A percentile compares a stretch with the other conserved stretches of the same genome.
Conservation (phyloP, 2,797 vertebrate genomes). For the Parotocinclus haroldoi region DNA sequence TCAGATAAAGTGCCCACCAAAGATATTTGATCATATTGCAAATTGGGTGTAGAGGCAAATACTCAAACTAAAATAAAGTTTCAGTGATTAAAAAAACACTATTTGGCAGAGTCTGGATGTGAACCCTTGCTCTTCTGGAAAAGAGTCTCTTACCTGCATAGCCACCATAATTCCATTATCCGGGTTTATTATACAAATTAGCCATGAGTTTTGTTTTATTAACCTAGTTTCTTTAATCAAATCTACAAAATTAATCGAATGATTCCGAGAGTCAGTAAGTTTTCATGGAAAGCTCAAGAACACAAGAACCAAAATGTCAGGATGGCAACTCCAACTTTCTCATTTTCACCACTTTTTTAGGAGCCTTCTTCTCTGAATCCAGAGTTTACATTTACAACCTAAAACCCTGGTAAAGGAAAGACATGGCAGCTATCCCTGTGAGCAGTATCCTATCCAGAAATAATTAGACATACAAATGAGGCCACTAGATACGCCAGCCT, state of each 20-base stretch:
- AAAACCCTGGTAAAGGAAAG: slow-evolving; percentile 45
- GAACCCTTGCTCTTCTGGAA: too few species aligned
- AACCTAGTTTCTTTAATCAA: slow-evolving; percentile 2
- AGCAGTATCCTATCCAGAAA: slow-evolving; percentile 36
- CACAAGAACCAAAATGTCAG: slow-evolving; percentile 3
- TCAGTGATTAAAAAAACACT: neutral
- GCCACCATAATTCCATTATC: too few species aligned
- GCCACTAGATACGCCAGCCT: slow-evolving; percentile 5
- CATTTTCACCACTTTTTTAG: slow-evolving; percentile 41
- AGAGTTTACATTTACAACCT: slow-evolving; percentile 33
- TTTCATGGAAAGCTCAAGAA: slow-evolving; percentile 5
- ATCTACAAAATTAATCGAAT: slow-evolving; percentile 6
- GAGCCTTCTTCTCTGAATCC: slow-evolving; percentile 33
- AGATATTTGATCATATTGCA: neutral
- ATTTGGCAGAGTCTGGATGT: too few species aligned
- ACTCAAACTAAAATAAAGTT: neutral
- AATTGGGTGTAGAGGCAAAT: neutral
- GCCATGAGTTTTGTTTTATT: slow-evolving; percentile 1
- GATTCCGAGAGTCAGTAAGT: slow-evolving; percentile 22
- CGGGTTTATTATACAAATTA: slow-evolving; percentile 5
- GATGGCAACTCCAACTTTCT: slow-evolving; percentile 36
- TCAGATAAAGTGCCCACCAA: neutral
- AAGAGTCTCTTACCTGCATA: too few species aligned
- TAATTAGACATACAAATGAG: slow-evolving; percentile 46
- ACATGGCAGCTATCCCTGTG: slow-evolving; percentile 46